Evolutionary conservation across 2,888 invertebrate genomes (phyloP), one percentile per base, ranked within the genome.

Genomic region (Parasteatoda lunata): DNA sequence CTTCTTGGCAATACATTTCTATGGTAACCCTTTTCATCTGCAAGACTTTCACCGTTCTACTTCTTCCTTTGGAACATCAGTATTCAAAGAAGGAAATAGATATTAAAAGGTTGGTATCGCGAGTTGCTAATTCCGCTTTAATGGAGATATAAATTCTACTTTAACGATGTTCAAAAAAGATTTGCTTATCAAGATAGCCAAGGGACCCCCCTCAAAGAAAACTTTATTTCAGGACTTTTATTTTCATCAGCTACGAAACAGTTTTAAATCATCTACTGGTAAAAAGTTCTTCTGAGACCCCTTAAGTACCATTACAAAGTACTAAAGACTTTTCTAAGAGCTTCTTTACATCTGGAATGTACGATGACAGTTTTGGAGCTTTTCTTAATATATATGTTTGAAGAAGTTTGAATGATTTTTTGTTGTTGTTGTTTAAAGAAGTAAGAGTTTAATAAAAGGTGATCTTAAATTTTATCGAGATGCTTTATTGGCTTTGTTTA

Each of bases 61-160:
- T 15, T 30, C 68, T 64, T 52, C 66, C 64, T 76, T 47, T 45
- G 65, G 49, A 80, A 85, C 85, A 85, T 79, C 80, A 79, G 85
- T 76, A 80, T 85, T 85, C 85, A 85, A 79, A 85, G 71, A 49
- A 80, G 80, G 76, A 79, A 80, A 80, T 79, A 76, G 79, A 80
- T 80, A 85, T 85, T 85, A 80, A 85, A 85, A 64, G 65, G 7
- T 59, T 64, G 8, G 85, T 75, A 80, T 76, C 71, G 47, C 45
- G 69, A 71, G 70, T 70, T 79, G 85, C 85, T 85, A 85, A 85
- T 85, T 85, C 85, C 71, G 76, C 76, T 85, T 85, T 85, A 85
- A 85, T 85, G 85, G 85, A 85, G 78, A 75, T 85, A 85, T 85
- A 85, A 85, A 85, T 85, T 85, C 85, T 52, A 76, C 76, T 85